Conservation (phyloP, 2,797 vertebrate genomes). For the Sarcophilus harrisii region DNA sequence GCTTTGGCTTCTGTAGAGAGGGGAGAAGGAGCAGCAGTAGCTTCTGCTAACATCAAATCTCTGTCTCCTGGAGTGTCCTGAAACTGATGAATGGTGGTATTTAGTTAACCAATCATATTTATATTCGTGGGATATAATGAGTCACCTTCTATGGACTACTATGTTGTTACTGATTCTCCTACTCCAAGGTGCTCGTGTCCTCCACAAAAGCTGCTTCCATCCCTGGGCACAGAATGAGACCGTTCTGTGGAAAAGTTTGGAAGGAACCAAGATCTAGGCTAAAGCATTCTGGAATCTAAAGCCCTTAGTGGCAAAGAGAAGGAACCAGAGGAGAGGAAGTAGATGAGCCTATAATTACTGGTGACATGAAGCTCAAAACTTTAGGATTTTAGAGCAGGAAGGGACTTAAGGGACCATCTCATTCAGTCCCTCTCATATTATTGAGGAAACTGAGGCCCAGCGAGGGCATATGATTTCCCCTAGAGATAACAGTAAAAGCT, state of each 20-base stretch:
- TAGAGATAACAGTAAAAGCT: not conserved
- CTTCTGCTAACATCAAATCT: not conserved
- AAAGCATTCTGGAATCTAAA: not conserved
- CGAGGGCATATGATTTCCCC: not conserved
- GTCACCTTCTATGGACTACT: constrained; percentile 58
- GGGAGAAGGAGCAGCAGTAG: not conserved
- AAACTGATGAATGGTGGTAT: constrained; percentile 69
- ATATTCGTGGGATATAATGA: constrained; percentile 50
- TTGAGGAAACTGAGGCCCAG: not conserved
- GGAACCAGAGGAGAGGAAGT: not conserved
- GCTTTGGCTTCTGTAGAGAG: not conserved
- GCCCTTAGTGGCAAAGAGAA: not conserved
- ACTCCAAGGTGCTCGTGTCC: not conserved
- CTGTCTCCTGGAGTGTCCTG: not conserved
- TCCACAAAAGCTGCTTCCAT: constrained; percentile 5
- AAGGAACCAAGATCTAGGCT: not conserved
- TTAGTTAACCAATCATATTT: constrained; percentile 79
- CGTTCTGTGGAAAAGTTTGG: not conserved
- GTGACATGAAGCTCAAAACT: not conserved
- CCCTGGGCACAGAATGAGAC: constrained; percentile 37
- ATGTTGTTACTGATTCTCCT: not conserved
- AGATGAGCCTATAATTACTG: not conserved
- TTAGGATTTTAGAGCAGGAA: not conserved
- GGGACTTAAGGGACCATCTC: not conserved
- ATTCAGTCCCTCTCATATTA: not conserved